Conservation (phyloP, 1,140 invertebrate species). For the Linepithema humile region DNA sequence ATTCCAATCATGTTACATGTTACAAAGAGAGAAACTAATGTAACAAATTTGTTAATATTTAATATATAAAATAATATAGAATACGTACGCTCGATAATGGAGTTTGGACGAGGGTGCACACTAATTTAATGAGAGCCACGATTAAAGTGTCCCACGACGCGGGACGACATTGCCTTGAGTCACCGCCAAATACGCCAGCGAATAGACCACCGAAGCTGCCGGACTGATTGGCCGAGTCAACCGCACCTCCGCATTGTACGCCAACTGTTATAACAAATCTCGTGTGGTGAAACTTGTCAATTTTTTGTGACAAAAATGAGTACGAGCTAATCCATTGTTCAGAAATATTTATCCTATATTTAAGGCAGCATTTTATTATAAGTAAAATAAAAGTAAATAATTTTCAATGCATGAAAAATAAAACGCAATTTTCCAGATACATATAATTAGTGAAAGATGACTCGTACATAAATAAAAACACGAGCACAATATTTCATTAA, state of each 20-base stretch:
- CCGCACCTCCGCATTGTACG: constrained; percentile 78
- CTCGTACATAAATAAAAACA: too few species aligned
- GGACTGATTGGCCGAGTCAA: constrained; percentile 77
- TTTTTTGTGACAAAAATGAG: neutral
- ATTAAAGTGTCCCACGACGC: constrained; percentile 89
- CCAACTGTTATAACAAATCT: constrained; percentile 70
- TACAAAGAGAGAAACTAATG: neutral
- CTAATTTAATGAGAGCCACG: constrained; percentile 88
- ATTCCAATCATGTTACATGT: neutral
- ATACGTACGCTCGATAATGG: constrained; percentile 84
- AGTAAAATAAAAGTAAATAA: neutral
- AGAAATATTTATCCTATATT: neutral
- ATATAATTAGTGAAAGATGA: too few species aligned
- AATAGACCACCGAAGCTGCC: constrained; percentile 87
- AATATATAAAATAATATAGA: constrained; percentile 36
- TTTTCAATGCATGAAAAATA: neutral
- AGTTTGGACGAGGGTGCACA: constrained; percentile 89
- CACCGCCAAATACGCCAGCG: constrained; percentile 88
- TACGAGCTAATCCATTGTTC: constrained; percentile 36
- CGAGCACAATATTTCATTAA: too few species aligned
- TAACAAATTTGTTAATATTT: neutral
- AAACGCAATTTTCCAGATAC: neutral
- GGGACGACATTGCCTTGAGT: constrained; percentile 85
- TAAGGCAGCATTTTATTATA: neutral
- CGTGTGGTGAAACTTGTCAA: neutral